Evolutionary conservation across 2,888 invertebrate genomes (phyloP), one percentile per base, ranked within the genome.

Genomic region (Lacanobia oleracea): DNA sequence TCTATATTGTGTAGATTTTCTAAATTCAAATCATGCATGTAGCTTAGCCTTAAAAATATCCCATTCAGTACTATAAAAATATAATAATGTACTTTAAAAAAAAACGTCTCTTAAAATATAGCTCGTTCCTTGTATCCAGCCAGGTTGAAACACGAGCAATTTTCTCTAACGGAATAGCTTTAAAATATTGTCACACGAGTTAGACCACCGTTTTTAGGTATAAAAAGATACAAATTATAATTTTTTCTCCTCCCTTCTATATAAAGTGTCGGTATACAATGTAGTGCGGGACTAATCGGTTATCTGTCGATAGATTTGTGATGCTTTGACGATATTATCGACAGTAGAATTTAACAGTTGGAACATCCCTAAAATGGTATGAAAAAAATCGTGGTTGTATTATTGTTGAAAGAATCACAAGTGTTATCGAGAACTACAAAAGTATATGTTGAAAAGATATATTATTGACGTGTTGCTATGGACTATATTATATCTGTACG

Each of bases 171-270:
- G 89, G 88, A 88, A 88, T 93, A 95, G 95, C 95, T 94, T 95
- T 95, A 95, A 94, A 93, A 88, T 88, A 82, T 90, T 92, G 92
- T 94, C 93, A 93, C 94, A 94, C 93, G 95, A 94, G 88, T 88
- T 88, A 93, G 91, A 95, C 95, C 95, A 95, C 95, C 95, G 95
- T 92, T 91, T 92, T 93, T 94, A 93, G 92, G 89, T 91, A 89
- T 90, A 90, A 88, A 86, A 85, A 87, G 83, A 80, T 78, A 80
- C 81, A 79, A 86, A 86, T 86, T 86, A 85, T 81, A 83, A 66
- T 84, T 87, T 84, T 84, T 86, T 77, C 85, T 85, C 81, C 87
- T 86, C 88, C 82, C 88, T 80, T 90, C 85, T 90, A 86, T 90
- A 87, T 90, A 79, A 87, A 85, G 82, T 87, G 84, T 88, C 87